Percentiles rank a stretch among this genome's conserved stretches.
Conservation (phyloP, 2,888 invertebrate species). For the Helobdella robusta region DNA sequence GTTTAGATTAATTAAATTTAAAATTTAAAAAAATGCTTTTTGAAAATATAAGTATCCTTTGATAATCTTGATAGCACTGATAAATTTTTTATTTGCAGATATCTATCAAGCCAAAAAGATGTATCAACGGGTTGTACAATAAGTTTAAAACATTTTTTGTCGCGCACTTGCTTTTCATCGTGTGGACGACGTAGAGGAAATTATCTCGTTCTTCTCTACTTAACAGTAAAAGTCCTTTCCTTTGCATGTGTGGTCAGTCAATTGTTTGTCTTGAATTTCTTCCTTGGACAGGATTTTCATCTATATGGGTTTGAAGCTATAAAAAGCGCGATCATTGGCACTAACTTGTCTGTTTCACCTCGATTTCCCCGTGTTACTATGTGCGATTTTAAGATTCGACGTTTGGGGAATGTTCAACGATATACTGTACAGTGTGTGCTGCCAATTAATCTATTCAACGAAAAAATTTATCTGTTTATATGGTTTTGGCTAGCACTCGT, state of each 20-base stretch:
- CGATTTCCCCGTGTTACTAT: slow-evolving; percentile 49
- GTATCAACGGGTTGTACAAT: slow-evolving; percentile 44
- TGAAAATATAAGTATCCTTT: no score
- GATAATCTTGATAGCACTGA: no score
- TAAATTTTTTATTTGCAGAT: no score
- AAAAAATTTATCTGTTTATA: slow-evolving; percentile 51
- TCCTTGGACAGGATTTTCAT: slow-evolving; percentile 34
- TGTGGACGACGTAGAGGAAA: slow-evolving; percentile 50
- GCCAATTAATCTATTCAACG: slow-evolving; percentile 41
- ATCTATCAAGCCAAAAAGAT: slow-evolving; percentile 33
- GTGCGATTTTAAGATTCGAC: slow-evolving; percentile 47
- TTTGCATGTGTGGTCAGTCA: slow-evolving; percentile 44
- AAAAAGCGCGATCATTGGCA: slow-evolving; percentile 48
- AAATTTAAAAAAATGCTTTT: no score
- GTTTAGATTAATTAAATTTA: no score
- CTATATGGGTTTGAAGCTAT: slow-evolving; percentile 51
- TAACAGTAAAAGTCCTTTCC: slow-evolving; percentile 49
- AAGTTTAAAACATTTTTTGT: slow-evolving; percentile 45
- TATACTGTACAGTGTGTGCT: slow-evolving; percentile 50
- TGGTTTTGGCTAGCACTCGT: slow-evolving; percentile 54
- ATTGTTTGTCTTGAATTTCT: slow-evolving; percentile 37
- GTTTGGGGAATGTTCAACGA: slow-evolving; percentile 48
- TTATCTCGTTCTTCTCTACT: slow-evolving; percentile 51
- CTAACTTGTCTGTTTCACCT: slow-evolving; percentile 45
- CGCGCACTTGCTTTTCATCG: slow-evolving; percentile 46